Percentiles rank a stretch among this genome's conserved stretches.
phyloP scores from a whole-genome alignment of 2,797 vertebrate genomes.

The Oreochromis grahami region DNA sequence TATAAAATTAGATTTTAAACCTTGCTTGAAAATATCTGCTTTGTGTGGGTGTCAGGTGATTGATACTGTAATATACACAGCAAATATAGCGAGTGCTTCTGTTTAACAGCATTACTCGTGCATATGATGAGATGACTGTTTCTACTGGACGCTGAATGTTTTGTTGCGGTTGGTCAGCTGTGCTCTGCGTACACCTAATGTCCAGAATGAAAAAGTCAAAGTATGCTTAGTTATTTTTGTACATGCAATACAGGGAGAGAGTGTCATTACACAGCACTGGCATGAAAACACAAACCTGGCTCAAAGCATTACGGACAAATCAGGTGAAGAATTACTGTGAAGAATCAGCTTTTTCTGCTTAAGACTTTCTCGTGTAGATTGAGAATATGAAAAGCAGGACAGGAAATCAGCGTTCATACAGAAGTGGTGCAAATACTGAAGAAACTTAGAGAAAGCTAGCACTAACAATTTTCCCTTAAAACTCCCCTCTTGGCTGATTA shows the following conservation, averaged over 20 bases:
- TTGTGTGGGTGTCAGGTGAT: conserved; percentile 22
- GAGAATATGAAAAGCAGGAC: background rate
- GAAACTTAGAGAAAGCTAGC: background rate
- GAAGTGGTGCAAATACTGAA: background rate
- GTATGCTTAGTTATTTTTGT: background rate
- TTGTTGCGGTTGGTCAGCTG: background rate
- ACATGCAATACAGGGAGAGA: background rate
- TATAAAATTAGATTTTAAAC: conserved; percentile 33
- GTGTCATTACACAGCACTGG: conserved; percentile 12
- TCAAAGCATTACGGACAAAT: conserved; percentile 3
- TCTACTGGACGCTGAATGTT: fast-evolving
- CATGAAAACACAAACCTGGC: conserved; percentile 4
- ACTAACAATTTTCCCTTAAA: background rate
- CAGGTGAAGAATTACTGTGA: background rate
- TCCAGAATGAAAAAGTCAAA: background rate
- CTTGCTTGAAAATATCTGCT: conserved; percentile 17
- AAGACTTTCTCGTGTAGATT: background rate
- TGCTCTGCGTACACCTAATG: fast-evolving
- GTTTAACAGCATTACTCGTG: background rate
- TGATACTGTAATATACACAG: conserved; percentile 14
- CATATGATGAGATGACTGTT: background rate
- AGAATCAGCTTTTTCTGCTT: conserved; percentile 6
- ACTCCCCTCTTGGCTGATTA: background rate
- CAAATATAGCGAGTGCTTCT: background rate
- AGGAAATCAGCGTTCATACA: background rate